These are phyloP conservation scores for Himalopsyche anomala DNA, from an alignment of 2,888 invertebrate species.

Conservation along the genomic window DNA sequence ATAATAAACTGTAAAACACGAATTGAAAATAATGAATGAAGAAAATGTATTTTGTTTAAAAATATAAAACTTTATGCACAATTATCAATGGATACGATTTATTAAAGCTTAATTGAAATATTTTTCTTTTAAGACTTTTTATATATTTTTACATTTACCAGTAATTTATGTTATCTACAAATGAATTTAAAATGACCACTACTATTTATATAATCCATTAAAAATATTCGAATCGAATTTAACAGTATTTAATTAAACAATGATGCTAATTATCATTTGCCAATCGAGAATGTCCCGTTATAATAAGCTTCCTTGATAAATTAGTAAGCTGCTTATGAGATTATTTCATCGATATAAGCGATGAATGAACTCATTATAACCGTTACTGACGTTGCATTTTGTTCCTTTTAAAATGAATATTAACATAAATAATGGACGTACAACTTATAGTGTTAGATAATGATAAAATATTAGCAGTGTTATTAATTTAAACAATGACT, in stretches of 20 bases:
- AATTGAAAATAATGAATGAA: no score
- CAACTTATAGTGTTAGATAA: neutral
- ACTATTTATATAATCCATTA: neutral
- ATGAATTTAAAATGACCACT: no score
- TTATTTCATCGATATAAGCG: constrained; percentile 28
- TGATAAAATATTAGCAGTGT: no score
- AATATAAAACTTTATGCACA: no score
- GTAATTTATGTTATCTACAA: no score
- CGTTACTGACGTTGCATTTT: constrained; percentile 15
- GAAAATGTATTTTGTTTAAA: no score
- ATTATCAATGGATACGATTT: no score
- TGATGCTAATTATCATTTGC: neutral
- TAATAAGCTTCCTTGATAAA: neutral
- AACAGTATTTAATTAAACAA: neutral
- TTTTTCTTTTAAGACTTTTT: no score
- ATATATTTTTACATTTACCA: no score
- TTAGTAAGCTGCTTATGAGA: constrained; percentile 16
- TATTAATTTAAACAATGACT: no score
- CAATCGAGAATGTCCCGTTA: neutral
- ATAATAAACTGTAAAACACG: no score
- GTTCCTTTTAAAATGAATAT: neutral
- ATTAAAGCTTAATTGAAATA: no score
- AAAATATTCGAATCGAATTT: neutral
- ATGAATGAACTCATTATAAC: constrained; percentile 10
- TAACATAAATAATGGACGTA: neutral